Percentiles rank a stretch among this genome's conserved stretches.
phyloP scores from a whole-genome alignment of 2,797 vertebrate species.

The Enteromius fasciolatus region DNA sequence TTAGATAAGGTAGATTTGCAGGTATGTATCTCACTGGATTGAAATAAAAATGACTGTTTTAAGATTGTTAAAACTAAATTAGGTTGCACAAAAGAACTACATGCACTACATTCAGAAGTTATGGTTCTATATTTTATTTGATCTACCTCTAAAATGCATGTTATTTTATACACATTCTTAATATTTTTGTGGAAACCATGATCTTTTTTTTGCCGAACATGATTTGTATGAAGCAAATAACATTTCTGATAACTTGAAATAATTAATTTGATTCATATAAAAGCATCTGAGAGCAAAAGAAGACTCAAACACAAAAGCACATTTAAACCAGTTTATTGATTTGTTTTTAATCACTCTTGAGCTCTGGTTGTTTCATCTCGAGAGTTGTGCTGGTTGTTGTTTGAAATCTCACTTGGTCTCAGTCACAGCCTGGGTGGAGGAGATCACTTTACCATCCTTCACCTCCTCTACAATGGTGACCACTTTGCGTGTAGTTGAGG shows the following conservation, averaged over 20 bases:
- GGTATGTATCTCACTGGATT: not conserved
- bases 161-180: not conserved
- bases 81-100: not conserved
- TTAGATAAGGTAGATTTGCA: not conserved
- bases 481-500: constrained; percentile 70
- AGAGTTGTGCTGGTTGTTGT: not conserved
- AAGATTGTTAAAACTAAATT: not conserved
- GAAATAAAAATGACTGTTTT: not conserved
- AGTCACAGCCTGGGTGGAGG: constrained; percentile 36
- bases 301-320: constrained; percentile 12
- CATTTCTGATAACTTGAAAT: not conserved
- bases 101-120: not conserved
- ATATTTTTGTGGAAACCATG: not conserved
- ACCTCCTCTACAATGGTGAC: constrained; percentile 83
- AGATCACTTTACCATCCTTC: constrained; percentile 79
- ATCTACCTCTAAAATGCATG: not conserved
- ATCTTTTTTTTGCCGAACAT: not conserved
- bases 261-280: not conserved
- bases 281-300: not conserved
- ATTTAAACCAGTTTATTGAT: constrained; percentile 35
- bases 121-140: not conserved
- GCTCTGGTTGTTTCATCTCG: not conserved
- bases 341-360: constrained; percentile 3
- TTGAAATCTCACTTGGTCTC: not conserved
- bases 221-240: not conserved